A percentile compares a stretch with the other conserved stretches of the same genome.
Conservation (phyloP, 37 sponge, comb jelly and placozoan genomes). For the Amphimedon queenslandica region DNA sequence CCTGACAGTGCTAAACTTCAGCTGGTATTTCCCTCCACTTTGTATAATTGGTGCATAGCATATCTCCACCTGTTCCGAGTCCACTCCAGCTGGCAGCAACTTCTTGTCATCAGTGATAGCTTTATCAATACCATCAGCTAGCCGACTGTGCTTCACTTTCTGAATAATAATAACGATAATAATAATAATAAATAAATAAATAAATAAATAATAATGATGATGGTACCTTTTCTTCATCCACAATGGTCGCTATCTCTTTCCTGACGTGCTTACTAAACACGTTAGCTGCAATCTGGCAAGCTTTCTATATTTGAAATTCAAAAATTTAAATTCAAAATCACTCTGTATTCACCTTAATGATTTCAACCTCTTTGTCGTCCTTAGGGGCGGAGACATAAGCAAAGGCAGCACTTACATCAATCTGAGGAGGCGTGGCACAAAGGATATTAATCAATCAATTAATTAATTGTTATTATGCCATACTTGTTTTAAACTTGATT, state of each 20-base stretch:
- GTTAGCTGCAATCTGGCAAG: constrained; percentile 75
- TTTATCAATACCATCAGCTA: constrained; percentile 83
- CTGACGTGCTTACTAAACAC: constrained; percentile 91
- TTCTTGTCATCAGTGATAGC: constrained; percentile 59
- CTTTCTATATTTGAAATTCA: constrained; percentile 44
- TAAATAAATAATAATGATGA: constrained; percentile 1
- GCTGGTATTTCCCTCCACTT: constrained; percentile 83
- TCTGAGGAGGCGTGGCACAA: constrained; percentile 10
- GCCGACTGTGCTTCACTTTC: constrained; percentile 81
- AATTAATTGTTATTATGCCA: too few relatives aligned
- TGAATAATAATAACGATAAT: constrained; percentile 1
- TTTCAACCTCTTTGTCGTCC: constrained; percentile 70
- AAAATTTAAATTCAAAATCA: background rate
- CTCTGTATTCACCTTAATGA: constrained; percentile 51
- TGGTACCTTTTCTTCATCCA: constrained; percentile 84
- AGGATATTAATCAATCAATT: background rate
- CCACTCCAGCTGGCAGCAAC: constrained; percentile 69
- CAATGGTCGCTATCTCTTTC: constrained; percentile 86
- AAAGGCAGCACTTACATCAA: constrained; percentile 79
- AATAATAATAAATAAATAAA: constrained; percentile 27
- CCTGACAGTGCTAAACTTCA: constrained; percentile 98
- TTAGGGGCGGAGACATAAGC: constrained; percentile 80
- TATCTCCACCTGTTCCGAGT: constrained; percentile 77
- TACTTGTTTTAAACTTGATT: constrained; percentile 28
- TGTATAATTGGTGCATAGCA: constrained; percentile 96